Percentiles rank a stretch among this genome's conserved stretches.
phyloP scores from a whole-genome alignment of 2,113 vertebrate species.

The Thomomys bottae region DNA sequence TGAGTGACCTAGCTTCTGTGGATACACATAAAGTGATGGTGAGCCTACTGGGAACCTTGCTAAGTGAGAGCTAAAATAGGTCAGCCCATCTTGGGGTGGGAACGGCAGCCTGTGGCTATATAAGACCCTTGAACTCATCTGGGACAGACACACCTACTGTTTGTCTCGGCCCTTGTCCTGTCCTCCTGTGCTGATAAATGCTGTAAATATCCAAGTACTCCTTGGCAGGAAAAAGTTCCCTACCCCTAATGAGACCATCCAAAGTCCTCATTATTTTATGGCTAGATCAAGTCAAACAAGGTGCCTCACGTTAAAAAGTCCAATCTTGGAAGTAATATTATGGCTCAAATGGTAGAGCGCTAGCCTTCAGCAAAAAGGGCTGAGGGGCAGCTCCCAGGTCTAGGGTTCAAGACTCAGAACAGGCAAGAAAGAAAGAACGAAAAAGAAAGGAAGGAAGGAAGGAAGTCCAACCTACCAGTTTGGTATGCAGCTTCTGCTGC shows the following conservation, averaged over 20 bases:
- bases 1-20: neutral
- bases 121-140: no score
- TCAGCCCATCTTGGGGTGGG: neutral
- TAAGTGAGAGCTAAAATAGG: neutral
- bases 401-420: no score
- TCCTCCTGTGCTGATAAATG: no score
- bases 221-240: no score
- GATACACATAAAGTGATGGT: neutral
- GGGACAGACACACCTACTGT: no score
- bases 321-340: no score
- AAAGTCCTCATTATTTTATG: neutral
- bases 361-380: no score
- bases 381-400: no score
- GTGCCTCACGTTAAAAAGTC: neutral
- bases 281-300: neutral
- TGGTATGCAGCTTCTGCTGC: conserved; percentile 89
- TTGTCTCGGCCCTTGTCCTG: no score
- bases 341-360: no score
- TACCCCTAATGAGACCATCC: neutral
- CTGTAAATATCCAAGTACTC: no score
- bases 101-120: neutral
- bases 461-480: conserved; percentile 76
- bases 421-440: neutral
- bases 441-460: no score
- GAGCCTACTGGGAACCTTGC: neutral